Conservation (phyloP, 2,113 vertebrate species). For the Cyprinodon tularosa region DNA sequence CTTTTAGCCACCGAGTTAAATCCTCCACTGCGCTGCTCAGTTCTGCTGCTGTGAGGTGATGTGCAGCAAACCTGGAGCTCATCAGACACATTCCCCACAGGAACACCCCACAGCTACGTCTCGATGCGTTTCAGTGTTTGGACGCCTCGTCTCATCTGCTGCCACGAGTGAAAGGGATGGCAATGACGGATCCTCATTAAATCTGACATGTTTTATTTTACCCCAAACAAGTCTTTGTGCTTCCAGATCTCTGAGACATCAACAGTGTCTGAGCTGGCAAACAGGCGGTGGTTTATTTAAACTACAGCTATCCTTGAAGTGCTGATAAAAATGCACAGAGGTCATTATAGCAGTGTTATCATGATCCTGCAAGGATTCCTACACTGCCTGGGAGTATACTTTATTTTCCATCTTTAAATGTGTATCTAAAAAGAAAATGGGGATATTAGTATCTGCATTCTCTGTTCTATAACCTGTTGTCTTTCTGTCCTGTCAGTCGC, state of each 20-base stretch:
- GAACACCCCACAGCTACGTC: slow-evolving; percentile 47
- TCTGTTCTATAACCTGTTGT: no score
- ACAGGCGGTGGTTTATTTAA: not conserved
- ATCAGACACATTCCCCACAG: slow-evolving; percentile 53
- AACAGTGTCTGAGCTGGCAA: not conserved
- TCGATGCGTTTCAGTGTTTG: slow-evolving; percentile 54
- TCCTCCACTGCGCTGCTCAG: slow-evolving; percentile 64
- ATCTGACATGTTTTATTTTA: not conserved
- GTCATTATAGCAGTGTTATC: no score
- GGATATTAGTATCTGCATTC: no score
- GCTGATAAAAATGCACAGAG: not conserved
- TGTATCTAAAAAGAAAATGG: no score
- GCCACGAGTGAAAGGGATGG: not conserved
- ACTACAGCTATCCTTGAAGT: not conserved
- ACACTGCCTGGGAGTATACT: not conserved
- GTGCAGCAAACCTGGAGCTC: slow-evolving; percentile 49
- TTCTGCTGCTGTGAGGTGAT: slow-evolving; percentile 54
- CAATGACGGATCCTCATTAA: not conserved
- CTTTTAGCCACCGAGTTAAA: slow-evolving; percentile 53
- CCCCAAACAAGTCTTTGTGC: not conserved
- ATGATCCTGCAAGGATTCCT: not conserved
- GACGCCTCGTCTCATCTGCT: slow-evolving; percentile 9
- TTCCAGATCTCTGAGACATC: not conserved
- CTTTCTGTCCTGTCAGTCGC: no score
- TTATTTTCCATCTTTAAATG: no score